Percentiles rank a stretch among this genome's conserved stretches.
Conservation (phyloP, 2,888 invertebrate species). For the Sialis fuliginosa region DNA sequence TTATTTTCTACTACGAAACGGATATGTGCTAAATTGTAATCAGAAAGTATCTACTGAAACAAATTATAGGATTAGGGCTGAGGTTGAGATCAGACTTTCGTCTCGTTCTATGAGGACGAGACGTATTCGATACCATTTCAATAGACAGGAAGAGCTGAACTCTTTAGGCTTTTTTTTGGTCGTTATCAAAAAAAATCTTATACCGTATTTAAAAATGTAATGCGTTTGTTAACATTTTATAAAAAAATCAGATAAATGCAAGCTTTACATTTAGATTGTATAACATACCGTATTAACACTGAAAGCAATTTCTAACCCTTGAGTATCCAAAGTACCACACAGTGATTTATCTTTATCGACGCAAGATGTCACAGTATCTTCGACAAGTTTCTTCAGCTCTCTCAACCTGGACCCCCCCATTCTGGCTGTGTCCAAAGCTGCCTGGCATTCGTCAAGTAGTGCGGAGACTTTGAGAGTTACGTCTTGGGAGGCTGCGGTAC, state of each 20-base stretch:
- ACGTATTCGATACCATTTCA: too few species aligned
- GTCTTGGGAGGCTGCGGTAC: conserved; percentile 34
- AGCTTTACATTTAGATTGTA: too few species aligned
- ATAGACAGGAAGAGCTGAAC: too few species aligned
- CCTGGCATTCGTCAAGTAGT: conserved; percentile 34
- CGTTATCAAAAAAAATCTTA: too few species aligned
- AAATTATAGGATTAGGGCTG: neutral
- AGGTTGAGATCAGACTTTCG: too few species aligned
- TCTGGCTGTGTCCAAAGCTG: conserved; percentile 33
- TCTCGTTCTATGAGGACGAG: too few species aligned
- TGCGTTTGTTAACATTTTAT: too few species aligned
- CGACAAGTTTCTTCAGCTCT: conserved; percentile 39
- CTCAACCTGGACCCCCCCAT: conserved; percentile 37
- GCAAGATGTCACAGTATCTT: conserved; percentile 44
- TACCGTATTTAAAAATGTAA: too few species aligned
- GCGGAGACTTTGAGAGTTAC: conserved; percentile 36
- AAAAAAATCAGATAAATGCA: too few species aligned
- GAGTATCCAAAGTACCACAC: conserved; percentile 57
- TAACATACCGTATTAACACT: conserved; percentile 36
- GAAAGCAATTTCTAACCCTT: conserved; percentile 46
- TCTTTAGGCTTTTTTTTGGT: too few species aligned
- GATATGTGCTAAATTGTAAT: conserved; percentile 18
- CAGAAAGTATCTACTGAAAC: conserved; percentile 17
- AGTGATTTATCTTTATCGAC: conserved; percentile 48
- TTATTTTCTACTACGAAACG: conserved; percentile 29